A percentile compares a stretch with the other conserved stretches of the same genome.
Conservation (phyloP, 2,797 vertebrate genomes). For the Geotrypetes seraphini region DNA sequence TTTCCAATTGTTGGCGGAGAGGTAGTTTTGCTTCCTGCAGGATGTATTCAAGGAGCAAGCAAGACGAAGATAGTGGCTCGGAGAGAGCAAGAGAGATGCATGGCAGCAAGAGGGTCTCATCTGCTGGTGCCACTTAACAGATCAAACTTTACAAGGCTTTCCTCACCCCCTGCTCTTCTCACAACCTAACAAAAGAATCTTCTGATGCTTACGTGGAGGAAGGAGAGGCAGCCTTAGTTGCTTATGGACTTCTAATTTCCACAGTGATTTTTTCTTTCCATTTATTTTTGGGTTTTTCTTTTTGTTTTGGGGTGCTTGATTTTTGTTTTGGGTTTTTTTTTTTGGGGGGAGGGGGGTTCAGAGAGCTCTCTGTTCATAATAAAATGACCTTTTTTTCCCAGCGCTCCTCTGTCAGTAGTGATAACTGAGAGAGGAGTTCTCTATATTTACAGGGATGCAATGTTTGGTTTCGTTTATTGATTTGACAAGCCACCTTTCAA, state of each 20-base stretch:
- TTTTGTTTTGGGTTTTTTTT: slow-evolving; percentile 11
- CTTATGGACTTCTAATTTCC: no score
- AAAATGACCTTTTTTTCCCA: slow-evolving; percentile 5
- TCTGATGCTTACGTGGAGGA: accelerated
- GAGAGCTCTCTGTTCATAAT: slow-evolving; percentile 4
- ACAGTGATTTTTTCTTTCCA: no score
- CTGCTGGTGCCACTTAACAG: slow-evolving; percentile 43
- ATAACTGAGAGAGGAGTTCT: no score
- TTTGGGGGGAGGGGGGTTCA: no score
- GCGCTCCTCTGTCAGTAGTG: no score
- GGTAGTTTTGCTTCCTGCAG: slow-evolving; percentile 67
- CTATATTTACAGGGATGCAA: no score
- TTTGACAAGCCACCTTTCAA: no score
- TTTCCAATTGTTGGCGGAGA: slow-evolving; percentile 61
- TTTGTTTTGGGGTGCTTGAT: no score
- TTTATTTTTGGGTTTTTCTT: no score
- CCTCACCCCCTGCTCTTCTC: background rate
- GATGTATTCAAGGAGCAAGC: slow-evolving; percentile 57
- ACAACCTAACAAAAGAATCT: slow-evolving; percentile 5
- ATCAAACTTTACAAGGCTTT: slow-evolving; percentile 40
- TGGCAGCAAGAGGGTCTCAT: slow-evolving; percentile 50
- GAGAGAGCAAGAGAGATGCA: no score
- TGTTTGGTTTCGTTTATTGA: no score
- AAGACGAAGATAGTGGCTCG: slow-evolving; percentile 50
- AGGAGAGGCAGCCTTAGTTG: background rate